These are phyloP conservation scores for Teleiodes luculella DNA, from an alignment of 2,888 invertebrate genomes.

Conservation along the genomic window DNA sequence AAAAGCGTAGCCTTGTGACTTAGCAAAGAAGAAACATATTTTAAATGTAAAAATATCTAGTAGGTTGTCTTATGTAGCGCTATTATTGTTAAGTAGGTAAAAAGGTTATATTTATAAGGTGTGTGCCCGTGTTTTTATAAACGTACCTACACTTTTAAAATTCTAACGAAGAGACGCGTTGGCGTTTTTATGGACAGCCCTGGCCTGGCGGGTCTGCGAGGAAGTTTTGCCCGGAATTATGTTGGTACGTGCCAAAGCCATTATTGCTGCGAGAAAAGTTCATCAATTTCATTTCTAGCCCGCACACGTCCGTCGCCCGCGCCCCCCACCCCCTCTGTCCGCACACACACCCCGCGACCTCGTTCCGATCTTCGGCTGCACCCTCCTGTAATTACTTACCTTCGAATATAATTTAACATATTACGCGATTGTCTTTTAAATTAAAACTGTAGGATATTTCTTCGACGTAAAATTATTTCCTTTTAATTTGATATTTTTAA, in stretches of 20 bases:
- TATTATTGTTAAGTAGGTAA: too few relatives aligned
- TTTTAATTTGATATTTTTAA: too few relatives aligned
- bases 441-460: not conserved
- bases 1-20: too few relatives aligned
- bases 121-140: too few relatives aligned
- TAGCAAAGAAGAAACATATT: too few relatives aligned
- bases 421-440: not conserved
- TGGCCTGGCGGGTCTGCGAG: constrained; percentile 56
- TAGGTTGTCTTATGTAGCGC: too few relatives aligned
- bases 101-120: too few relatives aligned
- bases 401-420: not conserved
- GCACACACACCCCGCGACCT: not conserved
- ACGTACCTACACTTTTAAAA: too few relatives aligned
- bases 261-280: constrained; percentile 79
- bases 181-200: constrained; percentile 42
- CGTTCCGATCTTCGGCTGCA: not conserved
- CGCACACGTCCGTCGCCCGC: constrained; percentile 27
- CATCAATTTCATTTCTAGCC: constrained; percentile 78
- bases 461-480: too few relatives aligned
- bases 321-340: constrained; percentile 11
- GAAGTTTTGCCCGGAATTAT: constrained; percentile 77
- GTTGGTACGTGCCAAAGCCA: constrained; percentile 79
- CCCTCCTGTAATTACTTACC: constrained; percentile 1
- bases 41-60: too few relatives aligned
- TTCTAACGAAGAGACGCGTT: too few relatives aligned